Evolutionary conservation across 2,113 vertebrate species (phyloP).

Genomic region (Alligator sinensis): DNA sequence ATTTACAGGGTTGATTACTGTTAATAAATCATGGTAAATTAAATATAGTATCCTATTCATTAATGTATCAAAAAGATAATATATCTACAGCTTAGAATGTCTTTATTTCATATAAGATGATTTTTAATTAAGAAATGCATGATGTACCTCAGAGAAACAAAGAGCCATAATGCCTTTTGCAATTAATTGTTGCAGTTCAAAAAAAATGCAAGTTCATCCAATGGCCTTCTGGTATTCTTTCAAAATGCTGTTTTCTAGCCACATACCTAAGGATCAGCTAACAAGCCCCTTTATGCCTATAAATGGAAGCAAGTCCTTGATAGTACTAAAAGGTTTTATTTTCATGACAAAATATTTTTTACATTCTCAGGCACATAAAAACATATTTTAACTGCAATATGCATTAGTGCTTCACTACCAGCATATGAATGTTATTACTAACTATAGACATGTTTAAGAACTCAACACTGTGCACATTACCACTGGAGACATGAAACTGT

Average conservation of each 20-base stretch:
- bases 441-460: not conserved
- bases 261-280: not conserved
- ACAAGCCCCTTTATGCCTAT: not conserved
- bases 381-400: not conserved
- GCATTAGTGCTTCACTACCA: not conserved
- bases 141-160: not conserved
- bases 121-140: not conserved
- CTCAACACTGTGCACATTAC: rapidly evolving
- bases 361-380: not conserved
- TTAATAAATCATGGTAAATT: conserved; percentile 8
- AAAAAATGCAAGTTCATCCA: not conserved
- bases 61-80: not conserved
- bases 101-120: not conserved
- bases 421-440: not conserved
- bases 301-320: not conserved
- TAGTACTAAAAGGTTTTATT: not conserved
- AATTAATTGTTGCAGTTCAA: not conserved
- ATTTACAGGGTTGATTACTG: not conserved
- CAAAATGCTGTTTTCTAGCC: not conserved
- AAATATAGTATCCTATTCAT: conserved; percentile 12
- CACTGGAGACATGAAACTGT: not conserved
- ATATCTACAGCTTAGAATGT: not conserved
- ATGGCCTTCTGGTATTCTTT: not conserved
- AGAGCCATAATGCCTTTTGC: not conserved
- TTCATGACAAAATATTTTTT: not conserved